Percentiles rank a stretch among this genome's conserved stretches.
phyloP scores from a whole-genome alignment of 2,113 vertebrate genomes.

The Butastur rufipennis region DNA sequence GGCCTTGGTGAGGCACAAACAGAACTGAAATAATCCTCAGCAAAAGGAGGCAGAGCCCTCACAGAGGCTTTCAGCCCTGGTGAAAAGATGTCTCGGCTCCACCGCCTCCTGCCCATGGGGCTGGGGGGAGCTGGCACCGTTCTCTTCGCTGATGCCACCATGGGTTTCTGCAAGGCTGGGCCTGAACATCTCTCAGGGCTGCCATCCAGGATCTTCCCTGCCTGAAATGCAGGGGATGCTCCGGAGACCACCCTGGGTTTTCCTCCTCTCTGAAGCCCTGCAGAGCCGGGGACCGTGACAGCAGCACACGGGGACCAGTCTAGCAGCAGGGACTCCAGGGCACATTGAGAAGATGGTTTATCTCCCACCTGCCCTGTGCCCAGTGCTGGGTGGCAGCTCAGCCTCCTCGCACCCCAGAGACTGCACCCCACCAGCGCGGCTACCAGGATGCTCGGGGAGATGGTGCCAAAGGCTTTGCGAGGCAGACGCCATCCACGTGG shows the following conservation, averaged over 20 bases:
- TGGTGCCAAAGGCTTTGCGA: neutral
- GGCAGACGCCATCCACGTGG: rapidly evolving
- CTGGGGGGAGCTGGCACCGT: neutral
- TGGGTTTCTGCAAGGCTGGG: neutral
- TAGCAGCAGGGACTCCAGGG: neutral
- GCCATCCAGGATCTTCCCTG: neutral
- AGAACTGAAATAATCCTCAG: neutral
- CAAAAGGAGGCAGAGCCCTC: neutral
- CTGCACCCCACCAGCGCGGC: rapidly evolving
- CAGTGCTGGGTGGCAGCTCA: neutral
- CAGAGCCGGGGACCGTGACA: neutral
- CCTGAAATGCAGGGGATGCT: neutral
- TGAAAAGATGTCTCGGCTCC: neutral
- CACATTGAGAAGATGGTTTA: neutral
- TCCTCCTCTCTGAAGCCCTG: neutral
- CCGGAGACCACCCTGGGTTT: neutral
- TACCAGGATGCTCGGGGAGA: neutral
- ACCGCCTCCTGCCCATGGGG: rapidly evolving
- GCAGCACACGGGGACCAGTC: neutral
- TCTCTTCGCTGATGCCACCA: rapidly evolving
- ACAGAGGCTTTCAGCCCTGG: neutral
- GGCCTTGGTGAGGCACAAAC: neutral
- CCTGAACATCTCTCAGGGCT: neutral
- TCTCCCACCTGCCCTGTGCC: neutral
- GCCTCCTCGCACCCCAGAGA: neutral